A percentile compares a stretch with the other conserved stretches of the same genome.
Conservation (phyloP, 1,140 invertebrate genomes). For the Drosophila lacteicornis region DNA sequence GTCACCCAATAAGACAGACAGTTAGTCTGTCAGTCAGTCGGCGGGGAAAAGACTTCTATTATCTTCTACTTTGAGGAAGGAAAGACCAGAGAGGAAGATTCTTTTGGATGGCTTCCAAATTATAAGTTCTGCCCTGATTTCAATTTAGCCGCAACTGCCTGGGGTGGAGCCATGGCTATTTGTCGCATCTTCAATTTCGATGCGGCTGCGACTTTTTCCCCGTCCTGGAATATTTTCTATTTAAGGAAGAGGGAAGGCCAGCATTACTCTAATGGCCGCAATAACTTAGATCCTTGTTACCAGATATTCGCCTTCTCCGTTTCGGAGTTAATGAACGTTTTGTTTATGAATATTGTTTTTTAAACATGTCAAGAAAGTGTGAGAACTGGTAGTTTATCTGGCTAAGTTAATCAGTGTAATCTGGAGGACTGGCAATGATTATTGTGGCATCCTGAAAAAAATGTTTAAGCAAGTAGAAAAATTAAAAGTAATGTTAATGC, state of each 20-base stretch:
- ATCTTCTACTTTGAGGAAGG: constrained; percentile 47
- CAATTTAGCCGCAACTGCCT: constrained; percentile 51
- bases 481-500: too few relatives aligned
- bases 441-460: neutral
- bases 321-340: constrained; percentile 61
- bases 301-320: neutral
- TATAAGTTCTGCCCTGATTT: constrained; percentile 75
- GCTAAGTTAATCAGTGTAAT: neutral
- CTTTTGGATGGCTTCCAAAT: constrained; percentile 73
- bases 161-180: constrained; percentile 47
- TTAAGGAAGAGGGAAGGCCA: constrained; percentile 20
- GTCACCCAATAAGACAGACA: constrained; percentile 40
- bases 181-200: constrained; percentile 49
- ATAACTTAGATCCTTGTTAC: constrained; percentile 18
- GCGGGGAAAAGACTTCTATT: constrained; percentile 27
- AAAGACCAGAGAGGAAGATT: constrained; percentile 5
- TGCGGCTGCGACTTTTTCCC: constrained; percentile 29
- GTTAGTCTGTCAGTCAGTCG: constrained; percentile 43
- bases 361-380: constrained; percentile 48
- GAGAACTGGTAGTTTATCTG: neutral
- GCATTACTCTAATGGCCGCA: constrained; percentile 12
- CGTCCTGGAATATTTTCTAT: constrained; percentile 14
- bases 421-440: neutral
- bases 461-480: too few relatives aligned
- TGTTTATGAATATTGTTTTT: constrained; percentile 74